A percentile compares a stretch with the other conserved stretches of the same genome.
These are phyloP conservation scores for Perdita meconis DNA, from an alignment of 2,888 invertebrate genomes.

Conservation along the genomic window DNA sequence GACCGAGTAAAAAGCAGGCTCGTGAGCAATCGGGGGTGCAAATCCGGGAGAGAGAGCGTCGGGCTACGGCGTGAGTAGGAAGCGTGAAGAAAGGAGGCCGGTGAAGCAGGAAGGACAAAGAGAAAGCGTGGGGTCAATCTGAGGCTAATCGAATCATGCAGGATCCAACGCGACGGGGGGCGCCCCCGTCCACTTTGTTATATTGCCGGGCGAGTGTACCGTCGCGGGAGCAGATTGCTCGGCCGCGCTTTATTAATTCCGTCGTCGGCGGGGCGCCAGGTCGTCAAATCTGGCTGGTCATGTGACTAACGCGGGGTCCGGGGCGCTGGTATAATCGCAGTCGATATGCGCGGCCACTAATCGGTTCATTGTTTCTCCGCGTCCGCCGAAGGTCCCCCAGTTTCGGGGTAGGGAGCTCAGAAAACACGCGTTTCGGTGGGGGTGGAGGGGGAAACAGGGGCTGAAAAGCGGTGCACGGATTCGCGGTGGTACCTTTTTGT, in stretches of 20 bases:
- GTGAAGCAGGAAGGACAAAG: conserved; percentile 41
- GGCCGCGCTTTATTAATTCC: conserved; percentile 83
- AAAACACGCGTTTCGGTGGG: conserved; percentile 1
- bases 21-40: conserved; percentile 72
- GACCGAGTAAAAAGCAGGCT: conserved; percentile 73
- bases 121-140: conserved; percentile 82
- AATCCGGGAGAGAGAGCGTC: conserved; percentile 16
- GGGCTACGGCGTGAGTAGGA: neutral
- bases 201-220: conserved; percentile 60
- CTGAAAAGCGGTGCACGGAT: conserved; percentile 7
- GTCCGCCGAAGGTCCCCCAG: neutral
- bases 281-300: conserved; percentile 75
- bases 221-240: conserved; percentile 79
- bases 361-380: conserved; percentile 65
- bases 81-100: conserved; percentile 38
- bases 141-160: conserved; percentile 84
- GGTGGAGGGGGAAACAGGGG: neutral
- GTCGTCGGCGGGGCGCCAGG: conserved; percentile 73
- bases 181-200: conserved; percentile 68
- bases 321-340: conserved; percentile 53
- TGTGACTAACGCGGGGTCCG: conserved; percentile 73
- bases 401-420: neutral
- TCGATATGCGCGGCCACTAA: conserved; percentile 71
- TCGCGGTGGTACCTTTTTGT: conserved; percentile 13
- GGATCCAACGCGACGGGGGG: conserved; percentile 71